Evolutionary conservation across 2,888 invertebrate species (phyloP), one percentile per base, ranked within the genome.

Genomic region (Pantelozetes paolii): DNA sequence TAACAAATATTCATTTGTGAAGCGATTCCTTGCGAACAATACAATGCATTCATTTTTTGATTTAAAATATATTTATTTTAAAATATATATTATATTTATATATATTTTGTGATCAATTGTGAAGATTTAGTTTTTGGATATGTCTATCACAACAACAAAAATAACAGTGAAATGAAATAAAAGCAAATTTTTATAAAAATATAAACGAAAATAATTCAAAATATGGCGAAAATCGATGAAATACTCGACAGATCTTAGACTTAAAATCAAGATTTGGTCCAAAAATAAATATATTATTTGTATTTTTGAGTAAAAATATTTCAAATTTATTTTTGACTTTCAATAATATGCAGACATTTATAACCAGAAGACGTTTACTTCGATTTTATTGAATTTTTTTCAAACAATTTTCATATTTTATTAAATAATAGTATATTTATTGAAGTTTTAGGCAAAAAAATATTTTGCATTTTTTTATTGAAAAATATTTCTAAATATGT

Each of bases 211-310:
- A 28, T 13, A 57, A 57, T 18, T 57, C 18, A 13, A 26, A 54
- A 54, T n/a, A 26, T 8, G 26, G 3, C 0, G 30, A 57, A 57
- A 30, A 57, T 57, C 57, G 28, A 57, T 57, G 11, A 11, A 57
- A 57, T 45, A 15, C 2, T 13, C 57, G 28, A 28, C 57, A 57
- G 30, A 57, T 2, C 2, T 18, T 15, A 30, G 57, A 57, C 57
- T 57, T 13, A 57, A 57, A 18, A 15, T 30, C 23, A 23, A 54
- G 28, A 57, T 45, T 15, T 45, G 18, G 15, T 54, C 15, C 15
- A 57, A 30, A 57, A 57, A 57, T 57, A 57, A 57, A 57, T 54
- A 28, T 30, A 30, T 23, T 57, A 57, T n/a, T n/a, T 57, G 57
- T 57, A 45, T 57, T 57, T 54, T 26, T 30, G 20, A 57, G 30